Conservation (phyloP, 2,888 invertebrate species). For the Athrips mouffetella region DNA sequence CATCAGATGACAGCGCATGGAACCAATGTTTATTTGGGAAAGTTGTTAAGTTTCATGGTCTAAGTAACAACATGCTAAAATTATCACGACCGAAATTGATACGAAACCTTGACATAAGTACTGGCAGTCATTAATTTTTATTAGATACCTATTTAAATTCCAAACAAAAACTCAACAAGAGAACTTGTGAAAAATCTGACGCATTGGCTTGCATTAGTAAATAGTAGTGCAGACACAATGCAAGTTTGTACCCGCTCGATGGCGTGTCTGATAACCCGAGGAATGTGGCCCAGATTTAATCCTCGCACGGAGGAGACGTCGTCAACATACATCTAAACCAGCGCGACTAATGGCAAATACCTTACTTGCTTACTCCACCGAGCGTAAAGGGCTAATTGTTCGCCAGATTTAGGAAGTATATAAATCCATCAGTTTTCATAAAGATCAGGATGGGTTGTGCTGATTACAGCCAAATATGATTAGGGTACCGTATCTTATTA, state of each 20-base stretch:
- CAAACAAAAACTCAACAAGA: too few species aligned
- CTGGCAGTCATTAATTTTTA: too few species aligned
- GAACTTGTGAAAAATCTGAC: too few species aligned
- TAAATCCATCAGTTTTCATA: not conserved
- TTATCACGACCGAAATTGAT: too few species aligned
- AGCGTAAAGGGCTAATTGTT: constrained; percentile 20
- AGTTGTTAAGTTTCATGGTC: too few species aligned
- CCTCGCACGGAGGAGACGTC: constrained; percentile 36
- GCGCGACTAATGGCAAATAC: constrained; percentile 48
- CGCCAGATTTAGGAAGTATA: constrained; percentile 10
- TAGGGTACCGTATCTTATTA: not conserved
- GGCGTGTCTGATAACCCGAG: constrained; percentile 41
- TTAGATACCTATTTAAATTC: too few species aligned
- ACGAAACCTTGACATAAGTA: too few species aligned
- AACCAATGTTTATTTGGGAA: too few species aligned
- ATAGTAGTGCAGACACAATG: too few species aligned
- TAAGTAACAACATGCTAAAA: too few species aligned
- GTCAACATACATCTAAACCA: constrained; percentile 50
- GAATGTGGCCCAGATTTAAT: constrained; percentile 52
- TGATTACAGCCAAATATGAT: not conserved
- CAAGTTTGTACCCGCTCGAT: constrained; percentile 17
- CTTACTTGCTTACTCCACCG: constrained; percentile 35
- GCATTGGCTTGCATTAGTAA: too few species aligned
- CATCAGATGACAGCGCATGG: too few species aligned
- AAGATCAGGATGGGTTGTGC: not conserved